Percentiles rank a stretch among this genome's conserved stretches.
phyloP scores from a whole-genome alignment of 2,888 invertebrate genomes.

The Tethea ocularis region DNA sequence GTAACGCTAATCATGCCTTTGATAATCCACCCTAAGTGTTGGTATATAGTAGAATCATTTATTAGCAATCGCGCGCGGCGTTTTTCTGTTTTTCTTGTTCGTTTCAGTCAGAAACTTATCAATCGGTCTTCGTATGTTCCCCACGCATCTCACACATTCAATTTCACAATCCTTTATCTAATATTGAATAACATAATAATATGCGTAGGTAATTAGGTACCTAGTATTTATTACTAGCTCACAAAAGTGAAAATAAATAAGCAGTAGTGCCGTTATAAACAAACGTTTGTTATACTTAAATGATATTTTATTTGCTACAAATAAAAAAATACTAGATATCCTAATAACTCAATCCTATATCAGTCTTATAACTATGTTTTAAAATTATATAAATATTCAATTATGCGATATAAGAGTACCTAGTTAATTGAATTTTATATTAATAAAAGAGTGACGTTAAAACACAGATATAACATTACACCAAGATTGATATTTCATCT shows the following conservation, averaged over 20 bases:
- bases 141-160: conserved; percentile 19
- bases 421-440: conserved; percentile 38
- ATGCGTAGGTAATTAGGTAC: conserved; percentile 39
- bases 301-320: conserved; percentile 29
- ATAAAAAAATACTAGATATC: conserved; percentile 35
- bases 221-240: conserved; percentile 39
- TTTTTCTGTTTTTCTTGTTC: too few relatives aligned
- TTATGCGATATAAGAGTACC: conserved; percentile 40
- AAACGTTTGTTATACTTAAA: conserved; percentile 23
- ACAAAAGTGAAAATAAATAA: conserved; percentile 49
- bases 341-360: conserved; percentile 66
- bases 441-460: conserved; percentile 45
- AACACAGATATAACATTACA: conserved; percentile 58
- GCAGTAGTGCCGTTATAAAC: conserved; percentile 65
- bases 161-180: conserved; percentile 48
- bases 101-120: too few relatives aligned
- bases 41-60: too few relatives aligned
- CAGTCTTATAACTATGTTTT: conserved; percentile 80
- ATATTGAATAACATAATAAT: conserved; percentile 47
- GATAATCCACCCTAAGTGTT: too few relatives aligned
- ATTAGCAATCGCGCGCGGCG: too few relatives aligned
- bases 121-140: conserved; percentile 17
- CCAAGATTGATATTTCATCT: conserved; percentile 61
- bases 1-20: too few relatives aligned
- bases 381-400: conserved; percentile 51